Percentiles rank a stretch among this genome's conserved stretches.
These are phyloP conservation scores for Rosalia funebris DNA, from an alignment of 2,888 invertebrate genomes.

Conservation along the genomic window DNA sequence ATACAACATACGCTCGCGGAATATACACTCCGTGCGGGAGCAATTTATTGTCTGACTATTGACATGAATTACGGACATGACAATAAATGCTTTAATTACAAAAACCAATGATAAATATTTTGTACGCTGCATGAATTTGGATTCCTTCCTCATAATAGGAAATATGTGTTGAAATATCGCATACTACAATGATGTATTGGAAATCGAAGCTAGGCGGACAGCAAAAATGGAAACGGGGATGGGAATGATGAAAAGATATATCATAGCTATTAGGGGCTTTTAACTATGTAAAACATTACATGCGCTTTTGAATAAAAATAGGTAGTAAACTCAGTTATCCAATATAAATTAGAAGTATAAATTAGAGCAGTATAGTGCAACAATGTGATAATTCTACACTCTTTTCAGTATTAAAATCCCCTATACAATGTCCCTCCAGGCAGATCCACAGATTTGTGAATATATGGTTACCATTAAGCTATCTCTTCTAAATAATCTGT, in stretches of 20 bases:
- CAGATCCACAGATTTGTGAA: no score
- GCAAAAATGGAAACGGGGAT: not conserved
- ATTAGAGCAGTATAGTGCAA: no score
- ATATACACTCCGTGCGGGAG: conserved; percentile 33
- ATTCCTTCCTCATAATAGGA: conserved; percentile 16
- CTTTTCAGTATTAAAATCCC: no score
- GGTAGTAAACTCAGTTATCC: no score
- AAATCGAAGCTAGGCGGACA: not conserved
- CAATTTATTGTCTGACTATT: conserved; percentile 43
- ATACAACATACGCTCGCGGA: conserved; percentile 15
- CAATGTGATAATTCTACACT: no score
- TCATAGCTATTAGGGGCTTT: no score
- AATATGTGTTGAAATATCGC: conserved; percentile 17
- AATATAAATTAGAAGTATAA: no score
- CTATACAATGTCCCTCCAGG: no score
- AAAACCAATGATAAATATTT: conserved; percentile 29
- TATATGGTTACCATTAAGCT: no score
- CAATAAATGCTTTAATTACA: conserved; percentile 28
- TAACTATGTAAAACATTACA: no score
- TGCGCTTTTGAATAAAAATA: no score
- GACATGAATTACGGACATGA: conserved; percentile 39
- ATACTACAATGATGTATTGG: conserved; percentile 17
- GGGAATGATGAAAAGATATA: not conserved
- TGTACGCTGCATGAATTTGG: conserved; percentile 19
- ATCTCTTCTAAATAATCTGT: no score